Evolutionary conservation across 2,797 vertebrate species (phyloP).

Genomic region (Choloepus didactylus): DNA sequence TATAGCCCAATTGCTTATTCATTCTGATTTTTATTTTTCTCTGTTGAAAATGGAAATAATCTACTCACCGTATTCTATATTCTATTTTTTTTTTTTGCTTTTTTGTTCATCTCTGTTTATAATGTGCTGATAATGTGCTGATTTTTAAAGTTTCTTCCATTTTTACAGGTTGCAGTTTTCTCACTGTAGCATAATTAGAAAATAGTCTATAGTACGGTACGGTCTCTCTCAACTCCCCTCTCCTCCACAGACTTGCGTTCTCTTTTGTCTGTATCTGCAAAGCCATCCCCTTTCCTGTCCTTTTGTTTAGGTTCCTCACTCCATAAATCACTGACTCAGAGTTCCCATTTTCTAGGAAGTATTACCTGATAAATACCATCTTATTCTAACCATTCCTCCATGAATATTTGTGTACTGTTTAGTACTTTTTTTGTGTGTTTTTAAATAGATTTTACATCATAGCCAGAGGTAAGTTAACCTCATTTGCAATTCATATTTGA

Average conservation of each 20-base stretch:
- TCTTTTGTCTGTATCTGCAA: background rate
- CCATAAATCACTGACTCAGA: background rate
- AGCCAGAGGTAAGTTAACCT: background rate
- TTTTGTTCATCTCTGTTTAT: background rate
- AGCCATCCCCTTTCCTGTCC: background rate
- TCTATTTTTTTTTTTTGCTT: background rate
- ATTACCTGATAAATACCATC: background rate
- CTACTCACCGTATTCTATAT: background rate
- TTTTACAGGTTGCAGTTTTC: background rate
- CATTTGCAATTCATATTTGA: background rate
- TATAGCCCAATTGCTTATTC: background rate
- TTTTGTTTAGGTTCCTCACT: background rate
- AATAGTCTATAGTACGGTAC: background rate
- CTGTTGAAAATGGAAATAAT: background rate
- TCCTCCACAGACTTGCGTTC: background rate
- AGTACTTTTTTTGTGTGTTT: conserved; percentile 34
- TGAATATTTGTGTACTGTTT: conserved; percentile 13
- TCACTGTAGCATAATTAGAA: background rate
- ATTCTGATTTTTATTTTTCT: conserved; percentile 33
- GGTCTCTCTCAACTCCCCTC: background rate
- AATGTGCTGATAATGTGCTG: background rate
- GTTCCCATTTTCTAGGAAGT: background rate
- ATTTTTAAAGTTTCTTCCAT: background rate
- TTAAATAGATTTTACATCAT: conserved; percentile 5
- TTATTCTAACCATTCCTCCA: conserved; percentile 25